Evolutionary conservation across 2,113 vertebrate species (phyloP).

Genomic region (Grus americana): DNA sequence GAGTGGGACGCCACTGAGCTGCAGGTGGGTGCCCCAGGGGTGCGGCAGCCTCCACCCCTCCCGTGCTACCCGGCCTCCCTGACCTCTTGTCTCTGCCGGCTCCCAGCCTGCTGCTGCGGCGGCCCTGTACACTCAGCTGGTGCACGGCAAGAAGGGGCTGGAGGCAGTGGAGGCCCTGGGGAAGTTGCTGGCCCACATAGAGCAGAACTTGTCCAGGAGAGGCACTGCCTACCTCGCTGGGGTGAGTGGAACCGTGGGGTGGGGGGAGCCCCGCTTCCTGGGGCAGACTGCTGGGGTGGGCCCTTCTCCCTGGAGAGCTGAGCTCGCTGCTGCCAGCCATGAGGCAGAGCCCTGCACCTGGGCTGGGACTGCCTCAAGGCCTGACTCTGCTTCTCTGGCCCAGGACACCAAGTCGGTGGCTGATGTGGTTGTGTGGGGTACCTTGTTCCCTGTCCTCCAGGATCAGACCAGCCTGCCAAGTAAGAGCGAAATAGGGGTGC

Average conservation of each 20-base stretch:
- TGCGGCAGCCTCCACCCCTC: no score
- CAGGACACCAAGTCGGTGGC: slow-evolving; percentile 83
- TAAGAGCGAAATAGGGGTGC: neutral
- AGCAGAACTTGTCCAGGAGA: slow-evolving; percentile 77
- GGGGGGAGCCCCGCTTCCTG: no score
- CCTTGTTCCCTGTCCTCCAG: slow-evolving; percentile 81
- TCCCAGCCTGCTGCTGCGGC: slow-evolving; percentile 78
- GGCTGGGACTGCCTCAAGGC: neutral
- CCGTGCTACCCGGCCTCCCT: fast-evolving
- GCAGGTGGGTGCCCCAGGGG: slow-evolving; percentile 73
- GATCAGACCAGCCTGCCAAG: slow-evolving; percentile 69
- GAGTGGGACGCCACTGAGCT: slow-evolving; percentile 92
- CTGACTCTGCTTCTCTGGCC: neutral
- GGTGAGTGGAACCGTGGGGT: slow-evolving; percentile 52
- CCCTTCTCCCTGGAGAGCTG: neutral
- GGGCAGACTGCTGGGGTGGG: neutral
- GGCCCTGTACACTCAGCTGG: slow-evolving; percentile 78
- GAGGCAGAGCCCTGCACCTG: neutral
- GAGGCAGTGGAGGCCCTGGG: slow-evolving; percentile 72
- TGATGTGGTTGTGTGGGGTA: slow-evolving; percentile 88
- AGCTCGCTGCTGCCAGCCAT: no score
- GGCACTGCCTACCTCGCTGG: slow-evolving; percentile 77
- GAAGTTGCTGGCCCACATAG: slow-evolving; percentile 74
- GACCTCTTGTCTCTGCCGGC: neutral
- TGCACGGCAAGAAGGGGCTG: slow-evolving; percentile 79